Base-by-base conservation (phyloP, 2,888 invertebrate genomes). In the Neoscelio sp. region DNA sequence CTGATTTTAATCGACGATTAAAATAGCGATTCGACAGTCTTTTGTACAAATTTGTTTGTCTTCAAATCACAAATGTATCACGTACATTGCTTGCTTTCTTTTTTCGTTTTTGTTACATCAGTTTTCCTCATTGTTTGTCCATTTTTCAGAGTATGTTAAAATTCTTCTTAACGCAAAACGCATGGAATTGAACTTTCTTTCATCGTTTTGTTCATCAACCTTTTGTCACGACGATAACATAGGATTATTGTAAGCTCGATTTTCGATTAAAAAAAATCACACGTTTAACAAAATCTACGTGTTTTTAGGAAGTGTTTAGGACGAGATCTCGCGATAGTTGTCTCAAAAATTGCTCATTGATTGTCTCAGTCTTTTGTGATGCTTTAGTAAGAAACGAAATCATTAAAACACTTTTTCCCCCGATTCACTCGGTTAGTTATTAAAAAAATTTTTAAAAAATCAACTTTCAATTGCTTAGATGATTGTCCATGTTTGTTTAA, bases 181-280 rank as follows among this genome's bases (percentile, higher is more conserved):
- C 42, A 40, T 15, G 30, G 30, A 67, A 67, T 28, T 56, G 10
- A 20, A 42, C 42, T 26, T 46, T 12, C 26, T 26, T 26, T 5
- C 26, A 26, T 26, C 6, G 26, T 26, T 26, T 26, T 26, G 6
- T 26, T 26, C 6, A 3, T 26, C 6, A 26, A 17, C 10, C n/a
- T 12, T 42, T 44, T 12, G 15, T 50, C 8, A 12, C 17, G 6
- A 26, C 6, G 33, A 13, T 42, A 48, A 30, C 7, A 4, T 50
- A 48, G n/a, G 17, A 38, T 67, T 18, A 35, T 58, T 56, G 26
- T 48, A 78, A 78, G 64, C 80, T 68, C 56, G 74, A 62, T 78
- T 56, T 70, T 30, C 7, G 12, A 4, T 20, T 17, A 17, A 15
- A 44, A 65, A 18, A 44, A 46, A 67, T 58, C 30, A 60, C 17